A percentile compares a stretch with the other conserved stretches of the same genome.
phyloP scores from a whole-genome alignment of 37 sponge, comb jelly and placozoan genomes.

The Halisarca cf. caerulea region DNA sequence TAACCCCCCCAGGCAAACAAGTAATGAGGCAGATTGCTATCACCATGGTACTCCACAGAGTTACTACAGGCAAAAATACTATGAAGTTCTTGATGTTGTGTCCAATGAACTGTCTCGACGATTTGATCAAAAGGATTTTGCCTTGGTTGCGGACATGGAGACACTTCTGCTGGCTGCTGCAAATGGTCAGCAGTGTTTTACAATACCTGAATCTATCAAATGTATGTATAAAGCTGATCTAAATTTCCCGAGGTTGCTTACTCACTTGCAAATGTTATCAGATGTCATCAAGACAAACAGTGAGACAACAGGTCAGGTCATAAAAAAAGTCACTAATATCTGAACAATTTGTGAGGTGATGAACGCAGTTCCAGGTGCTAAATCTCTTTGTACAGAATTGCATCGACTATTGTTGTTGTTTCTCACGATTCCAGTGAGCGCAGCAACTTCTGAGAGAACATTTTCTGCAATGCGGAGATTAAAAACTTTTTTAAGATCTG shows the following conservation, averaged over 20 bases:
- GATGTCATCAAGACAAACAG: not conserved
- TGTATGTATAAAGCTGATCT: conserved; percentile 40
- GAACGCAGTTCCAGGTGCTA: conserved; percentile 1
- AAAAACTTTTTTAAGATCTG: conserved; percentile 47
- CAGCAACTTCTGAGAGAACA: conserved; percentile 64
- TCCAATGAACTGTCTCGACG: conserved; percentile 16
- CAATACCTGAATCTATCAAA: not conserved
- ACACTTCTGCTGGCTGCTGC: not conserved
- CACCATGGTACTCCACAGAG: not conserved
- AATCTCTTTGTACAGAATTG: conserved; percentile 36
- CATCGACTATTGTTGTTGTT: conserved; percentile 53
- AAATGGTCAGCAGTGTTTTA: not conserved
- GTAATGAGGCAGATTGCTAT: conserved; percentile 15
- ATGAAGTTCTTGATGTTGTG: conserved; percentile 29
- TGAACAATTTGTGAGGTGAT: not conserved
- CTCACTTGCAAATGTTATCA: not conserved
- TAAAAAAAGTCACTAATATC: not conserved
- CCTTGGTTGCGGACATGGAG: conserved; percentile 5
- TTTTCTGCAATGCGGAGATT: conserved; percentile 55
- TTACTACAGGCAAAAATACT: conserved; percentile 28
- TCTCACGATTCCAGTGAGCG: conserved; percentile 65
- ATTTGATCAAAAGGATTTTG: conserved; percentile 20
- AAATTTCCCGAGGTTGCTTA: not conserved
- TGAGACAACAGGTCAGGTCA: not conserved
- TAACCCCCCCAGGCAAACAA: conserved; percentile 18